These are phyloP conservation scores for Aporrectodea caliginosa DNA, from an alignment of 1,140 invertebrate genomes.

Conservation along the genomic window DNA sequence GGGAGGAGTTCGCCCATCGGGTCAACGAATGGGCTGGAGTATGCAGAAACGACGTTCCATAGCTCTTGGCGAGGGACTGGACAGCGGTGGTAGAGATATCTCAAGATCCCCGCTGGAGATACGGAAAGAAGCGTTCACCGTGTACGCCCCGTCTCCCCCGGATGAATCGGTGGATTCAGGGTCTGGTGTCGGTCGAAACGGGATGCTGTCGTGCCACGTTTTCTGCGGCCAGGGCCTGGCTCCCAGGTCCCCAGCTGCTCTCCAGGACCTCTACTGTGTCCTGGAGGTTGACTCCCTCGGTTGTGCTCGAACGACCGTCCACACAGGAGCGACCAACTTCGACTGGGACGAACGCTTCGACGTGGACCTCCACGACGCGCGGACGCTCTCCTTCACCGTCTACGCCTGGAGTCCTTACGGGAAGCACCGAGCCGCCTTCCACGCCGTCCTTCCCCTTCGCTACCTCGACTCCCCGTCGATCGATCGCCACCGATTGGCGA, in stretches of 20 bases:
- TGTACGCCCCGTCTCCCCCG: constrained; percentile 20
- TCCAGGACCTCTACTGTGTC: constrained; percentile 85
- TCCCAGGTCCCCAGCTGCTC: constrained; percentile 62
- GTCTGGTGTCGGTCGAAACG: constrained; percentile 43
- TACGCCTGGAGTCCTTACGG: constrained; percentile 91
- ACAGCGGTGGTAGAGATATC: no score
- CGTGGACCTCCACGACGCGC: constrained; percentile 87
- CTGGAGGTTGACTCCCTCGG: constrained; percentile 93
- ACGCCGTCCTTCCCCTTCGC: constrained; percentile 28
- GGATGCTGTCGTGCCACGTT: constrained; percentile 84
- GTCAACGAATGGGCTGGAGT: no score
- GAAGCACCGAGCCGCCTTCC: constrained; percentile 56
- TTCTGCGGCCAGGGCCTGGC: constrained; percentile 81
- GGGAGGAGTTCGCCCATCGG: no score
- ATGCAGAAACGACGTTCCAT: no score
- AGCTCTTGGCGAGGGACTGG: no score
- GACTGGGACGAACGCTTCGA: constrained; percentile 99
- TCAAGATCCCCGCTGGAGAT: constrained; percentile 51
- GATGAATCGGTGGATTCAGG: constrained; percentile 59
- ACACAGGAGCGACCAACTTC: constrained; percentile 92
- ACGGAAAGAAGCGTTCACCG: constrained; percentile 50
- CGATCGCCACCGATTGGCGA: neutral
- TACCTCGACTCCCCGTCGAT: neutral
- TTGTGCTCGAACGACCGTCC: constrained; percentile 94
- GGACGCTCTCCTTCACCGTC: constrained; percentile 89